Conservation (phyloP, 1,140 invertebrate species). For the Hesperophylax magnus region DNA sequence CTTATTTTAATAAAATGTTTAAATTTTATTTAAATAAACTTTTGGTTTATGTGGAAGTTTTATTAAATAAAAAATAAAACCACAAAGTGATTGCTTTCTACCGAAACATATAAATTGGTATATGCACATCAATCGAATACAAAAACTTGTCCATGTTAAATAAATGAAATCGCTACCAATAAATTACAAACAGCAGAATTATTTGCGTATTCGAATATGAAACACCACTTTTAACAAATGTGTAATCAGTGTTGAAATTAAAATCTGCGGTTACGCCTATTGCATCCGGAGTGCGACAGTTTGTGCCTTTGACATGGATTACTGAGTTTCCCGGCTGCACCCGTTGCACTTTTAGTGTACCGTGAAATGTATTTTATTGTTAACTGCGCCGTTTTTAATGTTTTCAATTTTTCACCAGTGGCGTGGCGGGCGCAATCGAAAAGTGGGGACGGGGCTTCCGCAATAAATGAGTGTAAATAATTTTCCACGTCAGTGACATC, state of each 20-base stretch:
- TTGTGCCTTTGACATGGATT: constrained; percentile 27
- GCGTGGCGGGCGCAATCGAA: neutral
- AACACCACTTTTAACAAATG: too few relatives aligned
- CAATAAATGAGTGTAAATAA: constrained; percentile 55
- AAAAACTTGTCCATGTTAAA: too few relatives aligned
- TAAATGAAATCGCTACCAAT: too few relatives aligned
- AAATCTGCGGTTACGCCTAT: constrained; percentile 21
- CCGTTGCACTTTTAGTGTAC: constrained; percentile 37
- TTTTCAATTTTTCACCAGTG: constrained; percentile 53
- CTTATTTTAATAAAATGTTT: too few relatives aligned
- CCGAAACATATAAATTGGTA: too few relatives aligned
- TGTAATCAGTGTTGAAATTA: constrained; percentile 15
- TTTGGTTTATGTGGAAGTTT: too few relatives aligned
- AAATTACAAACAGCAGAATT: too few relatives aligned
- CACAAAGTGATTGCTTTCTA: too few relatives aligned
- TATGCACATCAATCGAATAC: too few relatives aligned
- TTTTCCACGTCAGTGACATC: constrained; percentile 49
- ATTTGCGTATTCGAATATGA: too few relatives aligned
- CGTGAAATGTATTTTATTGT: constrained; percentile 48
- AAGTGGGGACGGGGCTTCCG: constrained; percentile 42
- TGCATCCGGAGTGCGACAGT: neutral
- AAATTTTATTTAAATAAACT: too few relatives aligned
- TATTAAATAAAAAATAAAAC: too few relatives aligned
- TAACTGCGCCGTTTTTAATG: constrained; percentile 46
- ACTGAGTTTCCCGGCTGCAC: constrained; percentile 17